Conservation (phyloP, 2,888 invertebrate species). For the Belgica antarctica region DNA sequence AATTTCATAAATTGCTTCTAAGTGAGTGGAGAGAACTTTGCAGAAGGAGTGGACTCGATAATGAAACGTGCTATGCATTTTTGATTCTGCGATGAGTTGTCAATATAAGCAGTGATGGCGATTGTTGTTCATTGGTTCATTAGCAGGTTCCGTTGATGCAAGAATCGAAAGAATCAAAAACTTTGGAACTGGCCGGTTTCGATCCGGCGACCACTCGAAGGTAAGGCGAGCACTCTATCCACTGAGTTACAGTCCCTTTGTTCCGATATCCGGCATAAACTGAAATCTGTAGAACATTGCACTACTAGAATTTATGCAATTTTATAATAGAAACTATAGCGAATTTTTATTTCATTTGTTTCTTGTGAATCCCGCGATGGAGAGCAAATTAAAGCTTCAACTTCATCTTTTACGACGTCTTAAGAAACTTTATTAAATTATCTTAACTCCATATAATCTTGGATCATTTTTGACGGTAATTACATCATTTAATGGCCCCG, state of each 20-base stretch:
- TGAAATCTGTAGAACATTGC: no score
- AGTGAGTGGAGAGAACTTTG: slow-evolving; percentile 21
- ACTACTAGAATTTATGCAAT: no score
- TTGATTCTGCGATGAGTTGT: slow-evolving; percentile 1
- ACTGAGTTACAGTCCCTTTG: background rate
- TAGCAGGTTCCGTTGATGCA: background rate
- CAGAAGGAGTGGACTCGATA: slow-evolving; percentile 40
- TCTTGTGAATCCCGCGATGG: background rate
- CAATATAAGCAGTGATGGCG: slow-evolving; percentile 1
- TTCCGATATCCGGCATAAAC: no score
- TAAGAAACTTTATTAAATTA: slow-evolving; percentile 43
- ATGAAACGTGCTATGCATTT: slow-evolving; percentile 31
- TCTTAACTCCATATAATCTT: slow-evolving; percentile 39
- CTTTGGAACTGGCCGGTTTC: background rate
- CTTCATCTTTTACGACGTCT: slow-evolving; percentile 26
- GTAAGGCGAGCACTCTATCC: background rate
- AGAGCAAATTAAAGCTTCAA: no score
- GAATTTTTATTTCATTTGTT: slow-evolving; percentile 6
- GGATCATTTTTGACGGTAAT: slow-evolving; percentile 36
- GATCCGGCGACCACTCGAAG: background rate
- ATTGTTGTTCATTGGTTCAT: no score
- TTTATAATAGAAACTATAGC: no score
- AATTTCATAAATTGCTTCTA: slow-evolving; percentile 24
- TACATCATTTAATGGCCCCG: slow-evolving; percentile 38
- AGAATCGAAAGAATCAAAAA: background rate